Evolutionary conservation across 2,797 vertebrate species (phyloP), one percentile per base, ranked within the genome.

Genomic region (Clarias laeviceps): DNA sequence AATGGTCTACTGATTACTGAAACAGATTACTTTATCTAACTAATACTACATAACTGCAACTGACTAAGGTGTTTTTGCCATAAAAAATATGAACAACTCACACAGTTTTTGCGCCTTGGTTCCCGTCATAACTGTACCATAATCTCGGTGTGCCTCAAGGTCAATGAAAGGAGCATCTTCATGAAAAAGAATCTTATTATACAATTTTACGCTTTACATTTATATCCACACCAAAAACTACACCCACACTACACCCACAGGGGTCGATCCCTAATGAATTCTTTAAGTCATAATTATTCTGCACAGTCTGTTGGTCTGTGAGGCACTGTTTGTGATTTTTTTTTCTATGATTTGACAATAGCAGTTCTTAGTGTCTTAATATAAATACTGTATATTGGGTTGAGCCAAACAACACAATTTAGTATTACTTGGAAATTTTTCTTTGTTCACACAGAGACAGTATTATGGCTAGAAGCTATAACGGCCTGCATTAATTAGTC

Each of bases 401-500:
- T 18, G 9, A 62, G 12, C 57, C n/a, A 62, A 40, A 80, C 34
- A 80, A 40, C 18, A 34, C 9, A 76, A 29, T 20, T 57, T 18
- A 40, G 24, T 20, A 29, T 70, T 69, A 59, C 40, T 32, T 68
- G 56, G 62, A 24, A 27, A 34, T 65, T 32, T 64, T 24, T 62
- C 20, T 32, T 40, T 65, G 14, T 11, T 66, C 24, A 45, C 14
- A 32, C 27, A 74, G 27, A 81, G 15, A 65, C 59, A 61, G 24
- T 87, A 59, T 83, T 79, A 59, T n/a, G 17, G n/a, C 72, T 86
- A 61, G 17, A 77, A 68, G 59, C 85, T 61, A 34, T 73, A 62
- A 86, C 80, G 80, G 27, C 56, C n/a, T 32, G 79, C 37, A 62
- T 73, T 76, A 76, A 65, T 88, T 82, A 77, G 80, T 11, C 29